Percentiles rank a stretch among this genome's conserved stretches.
These are phyloP conservation scores for Stenotaenia linearis DNA, from an alignment of 2,888 invertebrate species.

Conservation along the genomic window DNA sequence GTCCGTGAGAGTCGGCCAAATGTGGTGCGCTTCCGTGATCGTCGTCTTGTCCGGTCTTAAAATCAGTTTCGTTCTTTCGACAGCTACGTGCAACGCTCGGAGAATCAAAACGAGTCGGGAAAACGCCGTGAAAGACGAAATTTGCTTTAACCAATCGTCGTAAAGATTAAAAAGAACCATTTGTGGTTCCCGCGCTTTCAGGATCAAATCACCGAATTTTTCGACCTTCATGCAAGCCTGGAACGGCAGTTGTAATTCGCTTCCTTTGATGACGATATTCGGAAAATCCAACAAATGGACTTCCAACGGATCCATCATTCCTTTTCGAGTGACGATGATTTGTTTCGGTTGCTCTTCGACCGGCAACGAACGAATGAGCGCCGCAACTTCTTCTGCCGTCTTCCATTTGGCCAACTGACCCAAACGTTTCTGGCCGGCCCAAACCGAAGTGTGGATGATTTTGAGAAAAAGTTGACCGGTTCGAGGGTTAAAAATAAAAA, in stretches of 20 bases:
- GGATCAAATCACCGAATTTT: conserved; percentile 97
- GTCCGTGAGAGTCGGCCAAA: conserved; percentile 96
- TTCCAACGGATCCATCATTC: conserved; percentile 99
- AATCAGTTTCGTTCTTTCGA: conserved; percentile 96
- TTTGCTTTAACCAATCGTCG: conserved; percentile 99
- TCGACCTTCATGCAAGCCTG: conserved; percentile 72
- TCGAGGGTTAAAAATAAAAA: conserved; percentile 98
- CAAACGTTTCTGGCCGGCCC: conserved; percentile 99
- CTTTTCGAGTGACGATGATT: conserved; percentile 98
- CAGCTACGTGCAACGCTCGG: conserved; percentile 96
- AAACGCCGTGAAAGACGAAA: conserved; percentile 98
- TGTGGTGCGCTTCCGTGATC: conserved; percentile 97
- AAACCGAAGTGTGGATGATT: conserved; percentile 99
- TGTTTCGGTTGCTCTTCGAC: conserved; percentile 99
- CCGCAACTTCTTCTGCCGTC: conserved; percentile 99
- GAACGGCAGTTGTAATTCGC: conserved; percentile 96
- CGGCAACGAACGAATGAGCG: conserved; percentile 93
- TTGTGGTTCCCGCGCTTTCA: conserved; percentile 98
- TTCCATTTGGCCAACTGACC: conserved; percentile 99
- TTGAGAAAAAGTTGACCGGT: conserved; percentile 98
- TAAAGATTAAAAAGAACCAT: conserved; percentile 99
- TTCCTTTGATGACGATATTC: conserved; percentile 99
- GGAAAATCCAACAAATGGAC: conserved; percentile 99
- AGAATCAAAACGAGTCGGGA: conserved; percentile 93
- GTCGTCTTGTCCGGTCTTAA: conserved; percentile 98